Conservation (phyloP, 2,888 invertebrate genomes). For the Drosophila atripex region DNA sequence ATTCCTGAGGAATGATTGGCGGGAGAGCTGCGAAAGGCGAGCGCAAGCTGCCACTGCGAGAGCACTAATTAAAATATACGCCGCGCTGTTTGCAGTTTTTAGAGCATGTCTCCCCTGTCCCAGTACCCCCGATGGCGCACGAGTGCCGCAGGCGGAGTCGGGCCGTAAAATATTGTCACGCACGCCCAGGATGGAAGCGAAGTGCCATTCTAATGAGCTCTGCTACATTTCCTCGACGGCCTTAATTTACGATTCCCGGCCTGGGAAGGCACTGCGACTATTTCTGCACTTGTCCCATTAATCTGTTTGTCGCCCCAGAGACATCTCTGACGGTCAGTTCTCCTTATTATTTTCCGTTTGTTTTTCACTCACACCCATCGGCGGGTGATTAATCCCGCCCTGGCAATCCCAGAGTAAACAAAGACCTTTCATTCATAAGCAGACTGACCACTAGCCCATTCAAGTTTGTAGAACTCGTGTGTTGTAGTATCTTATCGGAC, state of each 20-base stretch:
- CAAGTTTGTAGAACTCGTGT: conserved; percentile 22
- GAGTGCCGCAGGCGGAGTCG: conserved; percentile 37
- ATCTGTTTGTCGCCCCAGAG: background rate
- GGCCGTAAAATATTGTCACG: conserved; percentile 71
- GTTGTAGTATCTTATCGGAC: conserved; percentile 18
- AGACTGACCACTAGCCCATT: conserved; percentile 24
- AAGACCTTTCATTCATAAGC: conserved; percentile 35
- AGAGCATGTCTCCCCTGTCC: conserved; percentile 52
- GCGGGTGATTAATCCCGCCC: conserved; percentile 27
- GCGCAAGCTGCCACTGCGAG: conserved; percentile 20
- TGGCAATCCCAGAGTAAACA: conserved; percentile 33
- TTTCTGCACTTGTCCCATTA: background rate
- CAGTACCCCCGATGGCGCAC: conserved; percentile 10
- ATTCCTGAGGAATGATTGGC: conserved; percentile 68
- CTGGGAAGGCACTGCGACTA: conserved; percentile 7
- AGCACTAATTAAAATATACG: conserved; percentile 67
- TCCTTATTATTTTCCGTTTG: background rate
- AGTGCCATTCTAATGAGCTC: conserved; percentile 43
- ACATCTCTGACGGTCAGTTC: too few relatives aligned
- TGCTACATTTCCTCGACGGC: conserved; percentile 35
- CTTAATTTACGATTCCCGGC: conserved; percentile 32
- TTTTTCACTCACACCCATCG: background rate
- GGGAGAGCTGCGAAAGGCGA: conserved; percentile 13
- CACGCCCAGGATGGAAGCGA: conserved; percentile 42
- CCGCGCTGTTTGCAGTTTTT: conserved; percentile 49